These are phyloP conservation scores for Chrysotoxum bicinctum DNA, from an alignment of 2,888 invertebrate genomes.

Conservation along the genomic window DNA sequence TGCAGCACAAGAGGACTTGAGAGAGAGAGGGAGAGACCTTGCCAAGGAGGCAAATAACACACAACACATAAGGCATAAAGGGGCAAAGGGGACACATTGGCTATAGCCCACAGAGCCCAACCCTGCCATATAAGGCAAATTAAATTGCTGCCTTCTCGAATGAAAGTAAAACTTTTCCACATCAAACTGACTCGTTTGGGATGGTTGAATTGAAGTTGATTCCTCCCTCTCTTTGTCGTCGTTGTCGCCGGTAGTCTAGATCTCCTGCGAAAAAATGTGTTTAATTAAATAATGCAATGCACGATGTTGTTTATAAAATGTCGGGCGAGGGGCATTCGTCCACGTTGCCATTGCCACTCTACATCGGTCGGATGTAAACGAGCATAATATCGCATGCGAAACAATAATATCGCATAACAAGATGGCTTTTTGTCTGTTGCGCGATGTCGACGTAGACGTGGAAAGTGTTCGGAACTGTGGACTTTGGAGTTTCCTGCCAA, in stretches of 20 bases:
- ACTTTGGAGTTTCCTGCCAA: not conserved
- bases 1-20: conserved; percentile 13
- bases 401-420: conserved; percentile 65
- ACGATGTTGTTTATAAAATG: conserved; percentile 26
- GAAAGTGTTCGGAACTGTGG: conserved; percentile 38
- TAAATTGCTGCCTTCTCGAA: conserved; percentile 66
- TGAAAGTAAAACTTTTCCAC: conserved; percentile 71
- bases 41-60: conserved; percentile 24
- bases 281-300: conserved; percentile 71
- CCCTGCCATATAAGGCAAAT: conserved; percentile 66
- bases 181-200: conserved; percentile 36
- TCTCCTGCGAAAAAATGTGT: conserved; percentile 51
- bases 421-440: conserved; percentile 52
- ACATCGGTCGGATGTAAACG: conserved; percentile 61
- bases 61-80: not conserved
- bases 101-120: not conserved
- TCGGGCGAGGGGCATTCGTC: not conserved
- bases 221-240: not conserved
- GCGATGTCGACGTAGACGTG: not conserved
- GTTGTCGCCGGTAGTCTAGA: not conserved
- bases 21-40: conserved; percentile 60
- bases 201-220: conserved; percentile 13
- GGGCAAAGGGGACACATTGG: not conserved
- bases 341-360: conserved; percentile 27
- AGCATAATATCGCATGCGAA: conserved; percentile 65